A percentile compares a stretch with the other conserved stretches of the same genome.
Evolutionary conservation across 2,113 vertebrate genomes (phyloP).

Genomic region (Nothocercus julius): DNA sequence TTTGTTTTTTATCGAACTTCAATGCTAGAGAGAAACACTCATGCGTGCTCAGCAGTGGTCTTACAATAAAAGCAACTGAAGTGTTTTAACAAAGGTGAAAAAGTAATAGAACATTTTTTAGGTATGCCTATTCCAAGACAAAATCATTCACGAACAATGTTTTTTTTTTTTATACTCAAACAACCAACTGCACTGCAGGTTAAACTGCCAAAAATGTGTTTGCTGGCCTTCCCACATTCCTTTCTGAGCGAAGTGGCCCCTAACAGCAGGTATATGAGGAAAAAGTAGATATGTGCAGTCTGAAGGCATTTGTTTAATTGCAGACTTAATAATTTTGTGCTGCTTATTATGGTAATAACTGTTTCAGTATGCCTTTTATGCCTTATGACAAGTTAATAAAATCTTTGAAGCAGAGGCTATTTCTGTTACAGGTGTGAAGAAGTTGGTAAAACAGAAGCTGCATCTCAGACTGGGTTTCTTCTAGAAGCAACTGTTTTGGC

Average conservation of each 20-base stretch:
- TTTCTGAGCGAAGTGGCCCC: neutral
- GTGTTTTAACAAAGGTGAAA: neutral
- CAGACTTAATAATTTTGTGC: neutral
- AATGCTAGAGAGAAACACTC: neutral
- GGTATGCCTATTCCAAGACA: neutral
- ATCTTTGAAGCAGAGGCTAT: neutral
- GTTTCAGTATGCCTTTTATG: neutral
- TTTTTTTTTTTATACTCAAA: neutral
- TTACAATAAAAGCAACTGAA: neutral
- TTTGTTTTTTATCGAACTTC: neutral
- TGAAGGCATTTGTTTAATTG: conserved; percentile 2
- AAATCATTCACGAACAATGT: neutral
- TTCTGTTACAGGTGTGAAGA: neutral
- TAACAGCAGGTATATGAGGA: neutral
- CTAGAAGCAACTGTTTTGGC: neutral
- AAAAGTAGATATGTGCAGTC: neutral
- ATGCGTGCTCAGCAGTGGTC: neutral
- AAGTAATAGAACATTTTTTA: neutral
- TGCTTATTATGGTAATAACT: conserved; percentile 4
- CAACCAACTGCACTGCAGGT: neutral
- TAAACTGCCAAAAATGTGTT: neutral
- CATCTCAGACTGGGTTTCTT: neutral
- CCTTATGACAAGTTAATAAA: neutral
- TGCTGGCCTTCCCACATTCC: neutral
- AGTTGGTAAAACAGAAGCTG: neutral